Base-by-base conservation (phyloP, 2,888 invertebrate genomes). In the Gryllus longicercus region DNA sequence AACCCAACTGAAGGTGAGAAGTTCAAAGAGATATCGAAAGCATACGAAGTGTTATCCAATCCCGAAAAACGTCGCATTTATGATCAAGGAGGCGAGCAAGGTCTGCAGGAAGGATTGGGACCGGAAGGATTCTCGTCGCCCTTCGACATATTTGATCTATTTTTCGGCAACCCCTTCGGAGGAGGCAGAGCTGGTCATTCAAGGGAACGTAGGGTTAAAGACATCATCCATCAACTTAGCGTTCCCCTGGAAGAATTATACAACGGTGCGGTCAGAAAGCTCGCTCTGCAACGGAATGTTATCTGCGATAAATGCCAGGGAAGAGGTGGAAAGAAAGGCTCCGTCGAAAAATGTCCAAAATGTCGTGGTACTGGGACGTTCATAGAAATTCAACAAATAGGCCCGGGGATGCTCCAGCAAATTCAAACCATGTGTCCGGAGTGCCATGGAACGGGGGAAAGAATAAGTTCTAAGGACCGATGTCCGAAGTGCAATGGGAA, bases 81-180 rank as follows among this genome's bases (percentile, higher is more conserved):
- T 88, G 98, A 99, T 86, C 92, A 93, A 88, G 96, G 95, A 86
- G 99, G 99, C 18, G 98, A 98, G 86, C 95, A 98, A 86, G 98
- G 97, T 3, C 90, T 99, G 82, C 97, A 99, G 88, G 97, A 96
- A 86, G 96, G 96, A 80, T 91, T 90, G 87, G 88, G 92, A n/a
- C 91, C 91, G 4, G 89, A 92, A 83, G 91, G 92, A 2, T 96
- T 95, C 89, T 90, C 90, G 4, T 89, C 89, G n/a, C 98, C 98
- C 0, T 97, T 98, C 96, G 98, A 99, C 88, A 92, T 99, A 85
- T 99, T 99, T 86, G 97, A 98, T 86, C 96, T 98, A 94, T 97
- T 99, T 92, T 99, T 99, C 87, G 93, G 94, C 1, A 93, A 93
- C 25, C 93, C 93, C 63, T 91, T 91, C 82, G 90, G 90, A 83